A percentile compares a stretch with the other conserved stretches of the same genome.
These are phyloP conservation scores for Trematomus bernacchii DNA, from an alignment of 2,797 vertebrate genomes.

Conservation along the genomic window DNA sequence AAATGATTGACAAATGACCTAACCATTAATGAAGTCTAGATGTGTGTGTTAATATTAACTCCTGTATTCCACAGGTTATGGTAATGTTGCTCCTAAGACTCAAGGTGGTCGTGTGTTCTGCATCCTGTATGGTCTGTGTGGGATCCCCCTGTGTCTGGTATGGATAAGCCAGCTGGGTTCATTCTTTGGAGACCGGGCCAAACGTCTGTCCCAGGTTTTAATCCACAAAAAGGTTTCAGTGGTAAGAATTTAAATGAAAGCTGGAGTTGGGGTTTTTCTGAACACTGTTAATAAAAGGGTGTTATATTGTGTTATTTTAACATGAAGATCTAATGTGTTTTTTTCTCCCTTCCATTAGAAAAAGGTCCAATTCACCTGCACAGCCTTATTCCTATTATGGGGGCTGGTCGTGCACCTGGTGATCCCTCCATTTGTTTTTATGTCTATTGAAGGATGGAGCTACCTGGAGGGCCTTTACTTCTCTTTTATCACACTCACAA, in stretches of 20 bases:
- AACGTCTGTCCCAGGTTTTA: conserved; percentile 93
- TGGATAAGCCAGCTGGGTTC: conserved; percentile 97
- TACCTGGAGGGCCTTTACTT: conserved; percentile 97
- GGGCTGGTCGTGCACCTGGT: conserved; percentile 94
- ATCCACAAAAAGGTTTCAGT: conserved; percentile 90
- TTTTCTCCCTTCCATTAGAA: conserved; percentile 79
- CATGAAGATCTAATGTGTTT: not conserved
- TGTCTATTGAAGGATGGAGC: conserved; percentile 91
- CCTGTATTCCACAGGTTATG: conserved; percentile 86
- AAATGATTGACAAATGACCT: not conserved
- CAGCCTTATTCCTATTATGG: conserved; percentile 93
- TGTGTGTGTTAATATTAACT: not conserved
- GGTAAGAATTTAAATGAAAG: conserved; percentile 80
- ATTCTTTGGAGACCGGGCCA: conserved; percentile 95
- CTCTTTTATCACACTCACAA: conserved; percentile 96
- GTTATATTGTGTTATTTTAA: not conserved
- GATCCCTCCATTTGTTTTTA: conserved; percentile 94
- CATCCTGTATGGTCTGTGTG: conserved; percentile 96
- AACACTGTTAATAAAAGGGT: not conserved
- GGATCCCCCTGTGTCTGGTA: conserved; percentile 95
- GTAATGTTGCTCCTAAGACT: conserved; percentile 96
- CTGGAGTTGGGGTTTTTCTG: not conserved
- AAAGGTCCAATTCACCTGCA: conserved; percentile 94
- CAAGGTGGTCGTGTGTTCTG: conserved; percentile 93
- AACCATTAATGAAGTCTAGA: not conserved